Base-by-base conservation (phyloP, 2,888 invertebrate species). In the Cerastis rubricosa region DNA sequence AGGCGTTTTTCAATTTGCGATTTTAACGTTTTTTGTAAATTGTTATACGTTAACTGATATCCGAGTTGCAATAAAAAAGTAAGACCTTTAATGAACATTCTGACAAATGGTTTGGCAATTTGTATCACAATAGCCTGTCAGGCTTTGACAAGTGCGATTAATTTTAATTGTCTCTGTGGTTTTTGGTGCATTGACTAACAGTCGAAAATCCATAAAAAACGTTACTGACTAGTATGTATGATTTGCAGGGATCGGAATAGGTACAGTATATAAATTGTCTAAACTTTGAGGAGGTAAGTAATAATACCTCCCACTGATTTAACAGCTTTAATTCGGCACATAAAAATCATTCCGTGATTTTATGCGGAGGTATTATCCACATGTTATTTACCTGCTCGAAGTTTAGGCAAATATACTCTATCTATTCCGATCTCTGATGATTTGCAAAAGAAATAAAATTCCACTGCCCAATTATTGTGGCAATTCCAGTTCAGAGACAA, bases 81-180 rank as follows among this genome's bases (percentile, higher is more conserved):
- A 45, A 63, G 63, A 68, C 66, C 29, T 47, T 51, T 40, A 61
- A 70, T 78, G 65, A 75, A 71, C 66, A 51, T 68, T 35, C 43
- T 85, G 75, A 85, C 67, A 74, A 71, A 83, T 80, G 67, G 66
- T 19, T 29, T 71, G 40, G 40, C 14, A 65, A 61, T 65, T 74
- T 74, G 78, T 72, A 79, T 69, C 19, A 76, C 71, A 72, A 83
- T 51, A 64, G 35, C 63, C 49, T 81, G 71, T 71, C 64, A 59
- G 71, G 25, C 35, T 59, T 61, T 9, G 61, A 77, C 54, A 65
- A 40, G 63, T 61, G n/a, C 49, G 61, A 83, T 78, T 71, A 47
- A 78, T 81, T 49, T 54, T 68, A 49, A 12, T 22, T 45, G 83
- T 66, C 54, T 22, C 2, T 22, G 1, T 67, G 25, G 14, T 14